Base-by-base conservation (phyloP, 2,888 invertebrate genomes). In the Thalpophila matura region DNA sequence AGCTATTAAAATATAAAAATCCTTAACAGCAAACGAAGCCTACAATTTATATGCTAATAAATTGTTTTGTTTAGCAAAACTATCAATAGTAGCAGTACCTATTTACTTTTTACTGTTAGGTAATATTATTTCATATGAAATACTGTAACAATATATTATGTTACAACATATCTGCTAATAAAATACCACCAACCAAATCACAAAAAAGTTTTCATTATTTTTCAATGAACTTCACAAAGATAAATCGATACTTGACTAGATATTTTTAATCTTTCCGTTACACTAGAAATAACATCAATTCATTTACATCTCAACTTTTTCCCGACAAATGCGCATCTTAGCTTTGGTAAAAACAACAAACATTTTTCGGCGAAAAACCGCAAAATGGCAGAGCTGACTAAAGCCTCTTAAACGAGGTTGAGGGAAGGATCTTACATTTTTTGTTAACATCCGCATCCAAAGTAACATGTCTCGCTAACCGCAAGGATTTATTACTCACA, bases 401-500 rank as follows among this genome's bases (percentile, higher is more conserved):
- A 49, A 68, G 12, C 46, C 40, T 33, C 38, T 31, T 43, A 51
- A 40, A 70, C 22, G 29, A 38, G 10, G 24, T 24, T 33, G 24
- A 26, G 18, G 54, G 10, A 53, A 35, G n/a, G n/a, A 20, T 26
- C 35, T 24, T 35, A 37, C 26, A 53, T 60, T 50, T 16, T 31
- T 35, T 40, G n/a, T 14, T 35, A 55, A 62, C 51, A 62, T 55
- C 42, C 70, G 33, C 16, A 43, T 18, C 37, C n/a, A 53, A 60
- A 69, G 55, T 47, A 70, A 55, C 16, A 40, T 18, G 56, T 63
- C 38, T 54, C 18, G 31, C 56, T 50, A 54, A 57, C 54, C 24
- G 29, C 20, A 12, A 49, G 40, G 40, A 61, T 73, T 61, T 66
- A 73, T 56, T 42, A 33, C 54, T 27, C 20, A 55, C 55, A 65